These are phyloP conservation scores for Meganola albula DNA, from an alignment of 2,888 invertebrate genomes.

Conservation along the genomic window DNA sequence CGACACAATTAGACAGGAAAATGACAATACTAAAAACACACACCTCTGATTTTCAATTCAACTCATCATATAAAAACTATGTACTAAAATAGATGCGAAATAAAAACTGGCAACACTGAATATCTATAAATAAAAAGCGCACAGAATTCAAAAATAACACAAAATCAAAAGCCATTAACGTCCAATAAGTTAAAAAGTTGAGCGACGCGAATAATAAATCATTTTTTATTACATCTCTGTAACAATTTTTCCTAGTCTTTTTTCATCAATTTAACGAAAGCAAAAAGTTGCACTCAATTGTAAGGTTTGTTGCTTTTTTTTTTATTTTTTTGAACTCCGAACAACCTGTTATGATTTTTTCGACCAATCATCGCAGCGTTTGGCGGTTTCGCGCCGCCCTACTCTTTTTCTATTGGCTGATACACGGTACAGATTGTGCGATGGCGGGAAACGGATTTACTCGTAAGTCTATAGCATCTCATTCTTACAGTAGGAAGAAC, in stretches of 20 bases:
- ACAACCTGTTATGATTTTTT: conserved; percentile 71
- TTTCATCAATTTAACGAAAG: conserved; percentile 75
- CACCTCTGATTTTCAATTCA: conserved; percentile 30
- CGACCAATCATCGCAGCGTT: conserved; percentile 53
- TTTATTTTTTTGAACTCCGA: conserved; percentile 60
- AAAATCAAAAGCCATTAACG: conserved; percentile 75
- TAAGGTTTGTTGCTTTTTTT: conserved; percentile 51
- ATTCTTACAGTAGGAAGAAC: conserved; percentile 57
- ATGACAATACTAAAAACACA: too few relatives aligned
- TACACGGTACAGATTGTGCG: conserved; percentile 61
- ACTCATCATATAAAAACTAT: conserved; percentile 30
- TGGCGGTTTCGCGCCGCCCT: conserved; percentile 59
- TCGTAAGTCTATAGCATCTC: conserved; percentile 71
- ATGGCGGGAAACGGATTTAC: conserved; percentile 75
- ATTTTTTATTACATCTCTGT: conserved; percentile 72
- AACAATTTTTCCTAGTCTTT: conserved; percentile 68
- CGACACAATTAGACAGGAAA: conserved; percentile 22
- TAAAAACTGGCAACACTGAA: conserved; percentile 38
- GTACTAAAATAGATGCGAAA: conserved; percentile 39
- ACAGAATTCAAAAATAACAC: conserved; percentile 49
- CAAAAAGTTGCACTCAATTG: conserved; percentile 75
- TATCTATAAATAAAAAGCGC: conserved; percentile 43
- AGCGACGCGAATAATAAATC: conserved; percentile 69
- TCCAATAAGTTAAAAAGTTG: conserved; percentile 76
- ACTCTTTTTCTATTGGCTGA: conserved; percentile 55